These are phyloP conservation scores for Syndactyla subalaris DNA, from an alignment of 2,797 vertebrate species.

Conservation along the genomic window DNA sequence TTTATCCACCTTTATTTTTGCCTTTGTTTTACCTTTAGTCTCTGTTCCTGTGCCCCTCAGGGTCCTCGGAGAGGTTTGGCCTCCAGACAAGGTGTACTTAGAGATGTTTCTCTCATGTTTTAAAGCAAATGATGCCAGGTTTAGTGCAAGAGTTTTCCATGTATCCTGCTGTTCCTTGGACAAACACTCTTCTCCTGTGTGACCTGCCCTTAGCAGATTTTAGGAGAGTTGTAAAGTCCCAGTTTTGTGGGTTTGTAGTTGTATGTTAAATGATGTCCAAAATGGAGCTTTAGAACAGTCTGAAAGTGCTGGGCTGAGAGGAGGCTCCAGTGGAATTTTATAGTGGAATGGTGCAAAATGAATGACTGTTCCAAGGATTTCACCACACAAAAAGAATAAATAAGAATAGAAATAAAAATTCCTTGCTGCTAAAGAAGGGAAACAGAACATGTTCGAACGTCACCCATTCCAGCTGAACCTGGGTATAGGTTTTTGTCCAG, in stretches of 20 bases:
- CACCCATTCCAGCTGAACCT: not conserved
- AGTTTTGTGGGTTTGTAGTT: not conserved
- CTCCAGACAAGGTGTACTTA: not conserved
- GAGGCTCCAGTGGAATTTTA: not conserved
- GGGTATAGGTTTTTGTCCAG: not conserved
- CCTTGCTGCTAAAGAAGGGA: not conserved
- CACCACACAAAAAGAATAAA: not conserved
- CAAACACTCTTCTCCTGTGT: not conserved
- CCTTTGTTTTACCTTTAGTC: not conserved
- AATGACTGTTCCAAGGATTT: not conserved
- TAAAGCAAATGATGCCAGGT: not conserved
- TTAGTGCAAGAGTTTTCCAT: not conserved
- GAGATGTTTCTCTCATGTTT: not conserved
- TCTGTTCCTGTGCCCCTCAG: not conserved
- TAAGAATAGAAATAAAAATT: not conserved
- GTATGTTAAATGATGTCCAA: not conserved
- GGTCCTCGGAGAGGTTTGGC: not conserved
- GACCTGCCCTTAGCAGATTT: not conserved
- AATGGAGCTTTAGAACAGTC: not conserved
- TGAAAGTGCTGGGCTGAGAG: not conserved
- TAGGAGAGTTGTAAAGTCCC: not conserved
- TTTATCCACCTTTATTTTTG: not conserved
- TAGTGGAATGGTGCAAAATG: not conserved
- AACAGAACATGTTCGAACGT: accelerated
- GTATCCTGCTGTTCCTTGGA: not conserved